A percentile compares a stretch with the other conserved stretches of the same genome.
phyloP scores from a whole-genome alignment of 2,113 vertebrate species.

The Strix uralensis region DNA sequence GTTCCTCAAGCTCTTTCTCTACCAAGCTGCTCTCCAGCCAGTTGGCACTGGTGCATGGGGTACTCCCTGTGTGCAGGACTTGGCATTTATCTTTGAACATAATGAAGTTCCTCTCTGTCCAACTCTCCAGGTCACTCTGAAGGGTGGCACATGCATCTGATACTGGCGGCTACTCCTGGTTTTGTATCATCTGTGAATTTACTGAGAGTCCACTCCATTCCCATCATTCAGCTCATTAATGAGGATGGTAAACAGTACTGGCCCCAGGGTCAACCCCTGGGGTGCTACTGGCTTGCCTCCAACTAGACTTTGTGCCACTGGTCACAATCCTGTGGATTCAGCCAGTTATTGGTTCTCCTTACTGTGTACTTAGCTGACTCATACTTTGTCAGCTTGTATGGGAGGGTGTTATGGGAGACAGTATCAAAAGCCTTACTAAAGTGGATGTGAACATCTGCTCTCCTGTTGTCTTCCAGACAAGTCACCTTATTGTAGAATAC shows the following conservation, averaged over 20 bases:
- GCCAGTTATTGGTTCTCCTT: not conserved
- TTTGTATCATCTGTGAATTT: not conserved
- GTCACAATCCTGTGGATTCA: not conserved
- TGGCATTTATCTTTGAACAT: not conserved
- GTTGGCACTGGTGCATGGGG: not conserved
- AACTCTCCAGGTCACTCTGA: not conserved
- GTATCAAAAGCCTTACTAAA: not conserved
- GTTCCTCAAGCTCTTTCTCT: not conserved
- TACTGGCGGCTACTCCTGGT: not conserved
- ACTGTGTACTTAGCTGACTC: not conserved
- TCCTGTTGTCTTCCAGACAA: not conserved
- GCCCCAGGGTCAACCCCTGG: not conserved
- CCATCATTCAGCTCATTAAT: not conserved
- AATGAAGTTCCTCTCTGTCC: not conserved
- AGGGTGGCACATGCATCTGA: not conserved
- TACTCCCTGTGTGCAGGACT: not conserved
- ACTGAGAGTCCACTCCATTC: not conserved
- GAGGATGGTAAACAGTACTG: not conserved
- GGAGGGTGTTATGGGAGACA: not conserved
- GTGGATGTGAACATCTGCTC: not conserved
- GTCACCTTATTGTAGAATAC: not conserved
- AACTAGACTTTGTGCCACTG: not conserved
- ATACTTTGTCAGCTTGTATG: not conserved
- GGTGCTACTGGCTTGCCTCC: not conserved
- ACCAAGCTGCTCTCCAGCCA: not conserved